These are phyloP conservation scores for Benthochromis sp. DNA, from an alignment of 2,113 vertebrate species.

Conservation along the genomic window DNA sequence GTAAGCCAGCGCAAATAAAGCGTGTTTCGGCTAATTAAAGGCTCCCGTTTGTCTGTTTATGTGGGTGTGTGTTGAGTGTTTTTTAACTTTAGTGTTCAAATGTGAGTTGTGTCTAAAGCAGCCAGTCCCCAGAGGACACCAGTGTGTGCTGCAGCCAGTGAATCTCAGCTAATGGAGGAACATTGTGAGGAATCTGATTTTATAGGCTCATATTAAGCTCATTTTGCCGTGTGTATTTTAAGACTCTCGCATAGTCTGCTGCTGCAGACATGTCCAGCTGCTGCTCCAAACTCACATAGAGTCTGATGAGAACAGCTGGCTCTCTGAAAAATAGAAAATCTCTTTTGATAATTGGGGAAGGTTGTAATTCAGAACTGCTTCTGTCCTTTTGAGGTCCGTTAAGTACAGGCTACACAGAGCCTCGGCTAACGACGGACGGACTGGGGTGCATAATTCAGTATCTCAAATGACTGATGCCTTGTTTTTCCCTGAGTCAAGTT, in stretches of 20 bases:
- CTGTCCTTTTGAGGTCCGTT: constrained; percentile 49
- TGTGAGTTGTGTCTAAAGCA: neutral
- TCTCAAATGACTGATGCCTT: constrained; percentile 10
- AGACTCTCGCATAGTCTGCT: constrained; percentile 23
- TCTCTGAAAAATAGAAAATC: constrained; percentile 34
- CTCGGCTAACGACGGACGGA: neutral
- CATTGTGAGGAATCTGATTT: constrained; percentile 11
- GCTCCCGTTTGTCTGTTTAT: neutral
- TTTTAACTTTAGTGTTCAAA: neutral
- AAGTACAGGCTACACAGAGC: constrained; percentile 44
- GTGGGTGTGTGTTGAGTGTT: neutral
- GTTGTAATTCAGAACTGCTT: constrained; percentile 54
- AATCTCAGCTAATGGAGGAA: constrained; percentile 49
- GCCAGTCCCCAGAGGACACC: neutral
- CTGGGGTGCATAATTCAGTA: neutral
- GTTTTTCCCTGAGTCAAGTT: neutral
- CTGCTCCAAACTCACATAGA: neutral
- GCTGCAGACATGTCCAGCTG: constrained; percentile 13
- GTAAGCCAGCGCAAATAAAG: neutral
- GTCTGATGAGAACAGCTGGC: constrained; percentile 24
- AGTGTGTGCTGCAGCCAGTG: neutral
- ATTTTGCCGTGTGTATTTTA: constrained; percentile 45
- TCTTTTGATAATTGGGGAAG: constrained; percentile 51
- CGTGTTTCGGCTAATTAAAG: neutral
- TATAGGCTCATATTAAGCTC: constrained; percentile 25